phyloP scores from a whole-genome alignment of 2,113 vertebrate species.

The Sula dactylatra region DNA sequence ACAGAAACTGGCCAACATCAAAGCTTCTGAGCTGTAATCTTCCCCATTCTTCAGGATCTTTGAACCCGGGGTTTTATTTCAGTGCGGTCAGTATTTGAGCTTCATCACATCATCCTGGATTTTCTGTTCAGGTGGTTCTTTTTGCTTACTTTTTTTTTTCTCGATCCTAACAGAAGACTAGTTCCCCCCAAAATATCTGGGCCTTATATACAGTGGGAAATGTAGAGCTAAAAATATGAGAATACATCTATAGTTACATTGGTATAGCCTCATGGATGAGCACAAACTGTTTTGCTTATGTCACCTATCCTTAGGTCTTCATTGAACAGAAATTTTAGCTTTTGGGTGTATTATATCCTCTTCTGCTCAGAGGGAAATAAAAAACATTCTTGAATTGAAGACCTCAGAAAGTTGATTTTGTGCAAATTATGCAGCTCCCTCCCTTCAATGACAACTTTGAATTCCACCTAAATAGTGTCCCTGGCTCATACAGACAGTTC shows the following conservation, averaged over 20 bases:
- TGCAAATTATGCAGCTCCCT: neutral
- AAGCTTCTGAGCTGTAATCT: neutral
- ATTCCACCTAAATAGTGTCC: neutral
- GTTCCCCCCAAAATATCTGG: neutral
- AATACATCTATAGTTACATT: neutral
- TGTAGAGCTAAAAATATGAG: neutral
- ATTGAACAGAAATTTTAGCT: neutral
- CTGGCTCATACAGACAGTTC: neutral
- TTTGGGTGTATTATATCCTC: neutral
- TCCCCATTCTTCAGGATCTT: neutral
- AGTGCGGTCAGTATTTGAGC: neutral
- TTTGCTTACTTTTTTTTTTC: neutral
- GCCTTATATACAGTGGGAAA: neutral
- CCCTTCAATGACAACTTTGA: neutral
- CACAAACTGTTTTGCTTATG: neutral
- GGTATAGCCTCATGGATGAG: neutral
- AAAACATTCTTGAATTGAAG: neutral
- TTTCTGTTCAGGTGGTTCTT: neutral
- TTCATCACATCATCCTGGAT: neutral
- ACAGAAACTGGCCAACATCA: neutral
- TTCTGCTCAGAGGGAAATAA: neutral
- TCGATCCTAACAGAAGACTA: neutral
- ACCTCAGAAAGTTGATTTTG: neutral
- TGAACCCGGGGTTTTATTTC: neutral
- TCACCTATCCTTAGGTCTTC: neutral